phyloP scores from a whole-genome alignment of 2,113 vertebrate genomes.

The Ceyx melanurus region DNA sequence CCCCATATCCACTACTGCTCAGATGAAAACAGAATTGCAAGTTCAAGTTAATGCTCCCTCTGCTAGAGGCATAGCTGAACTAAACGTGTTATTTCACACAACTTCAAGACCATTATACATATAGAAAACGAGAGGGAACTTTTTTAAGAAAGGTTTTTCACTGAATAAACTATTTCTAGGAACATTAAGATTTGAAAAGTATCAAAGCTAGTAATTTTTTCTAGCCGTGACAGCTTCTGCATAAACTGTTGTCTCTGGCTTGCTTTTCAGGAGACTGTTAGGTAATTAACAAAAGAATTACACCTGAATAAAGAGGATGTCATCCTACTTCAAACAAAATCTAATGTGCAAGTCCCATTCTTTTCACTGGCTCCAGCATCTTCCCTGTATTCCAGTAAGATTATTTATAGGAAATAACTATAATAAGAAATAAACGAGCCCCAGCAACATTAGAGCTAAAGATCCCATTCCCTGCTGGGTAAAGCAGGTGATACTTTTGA shows the following conservation, averaged over 20 bases:
- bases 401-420: neutral
- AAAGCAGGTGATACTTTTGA: neutral
- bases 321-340: neutral
- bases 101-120: neutral
- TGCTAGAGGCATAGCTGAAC: neutral
- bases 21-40: constrained; percentile 13
- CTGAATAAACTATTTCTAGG: neutral
- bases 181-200: neutral
- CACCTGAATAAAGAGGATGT: neutral
- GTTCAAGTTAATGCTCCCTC: neutral
- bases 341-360: neutral
- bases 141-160: neutral
- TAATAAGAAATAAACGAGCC: neutral
- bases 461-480: neutral
- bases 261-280: neutral
- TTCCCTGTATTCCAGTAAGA: neutral
- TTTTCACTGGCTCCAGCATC: neutral
- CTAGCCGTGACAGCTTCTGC: neutral
- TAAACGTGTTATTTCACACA: neutral
- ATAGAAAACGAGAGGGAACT: neutral
- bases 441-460: neutral
- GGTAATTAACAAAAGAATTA: neutral
- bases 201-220: neutral
- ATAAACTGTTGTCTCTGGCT: neutral
- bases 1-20: constrained; percentile 85